Conservation (phyloP, 2,797 vertebrate genomes). For the Poecilia wingei region DNA sequence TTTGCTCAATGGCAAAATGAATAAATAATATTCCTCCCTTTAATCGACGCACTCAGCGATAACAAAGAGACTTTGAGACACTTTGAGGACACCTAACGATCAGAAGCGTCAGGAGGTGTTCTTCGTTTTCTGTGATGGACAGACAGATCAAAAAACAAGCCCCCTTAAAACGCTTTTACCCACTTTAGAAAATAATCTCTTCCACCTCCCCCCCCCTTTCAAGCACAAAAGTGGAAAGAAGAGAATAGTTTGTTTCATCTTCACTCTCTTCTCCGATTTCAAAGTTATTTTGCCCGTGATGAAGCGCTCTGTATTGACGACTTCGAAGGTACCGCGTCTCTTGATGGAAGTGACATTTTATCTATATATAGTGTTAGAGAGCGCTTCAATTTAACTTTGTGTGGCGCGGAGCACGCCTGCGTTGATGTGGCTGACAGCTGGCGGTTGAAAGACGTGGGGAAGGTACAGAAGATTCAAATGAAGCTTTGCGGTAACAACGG, state of each 20-base stretch:
- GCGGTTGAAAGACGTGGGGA: conserved; percentile 77
- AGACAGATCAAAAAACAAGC: conserved; percentile 74
- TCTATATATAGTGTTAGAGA: conserved; percentile 82
- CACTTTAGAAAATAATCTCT: conserved; percentile 67
- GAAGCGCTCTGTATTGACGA: conserved; percentile 75
- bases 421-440: conserved; percentile 83
- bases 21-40: conserved; percentile 81
- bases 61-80: conserved; percentile 81
- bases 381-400: conserved; percentile 79
- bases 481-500: conserved; percentile 73
- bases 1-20: conserved; percentile 75
- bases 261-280: conserved; percentile 60
- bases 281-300: conserved; percentile 78
- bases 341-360: conserved; percentile 80
- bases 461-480: conserved; percentile 76
- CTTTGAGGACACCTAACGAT: conserved; percentile 83
- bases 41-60: conserved; percentile 76
- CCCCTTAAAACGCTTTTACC: conserved; percentile 74
- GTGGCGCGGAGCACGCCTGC: conserved; percentile 60
- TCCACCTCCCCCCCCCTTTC: conserved; percentile 59
- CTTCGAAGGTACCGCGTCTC: conserved; percentile 76
- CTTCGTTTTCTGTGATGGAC: conserved; percentile 71
- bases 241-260: conserved; percentile 74
- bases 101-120: conserved; percentile 72
- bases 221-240: conserved; percentile 68